Evolutionary conservation across 2,113 vertebrate genomes (phyloP).

Genomic region (Genyomyrus donnyi): DNA sequence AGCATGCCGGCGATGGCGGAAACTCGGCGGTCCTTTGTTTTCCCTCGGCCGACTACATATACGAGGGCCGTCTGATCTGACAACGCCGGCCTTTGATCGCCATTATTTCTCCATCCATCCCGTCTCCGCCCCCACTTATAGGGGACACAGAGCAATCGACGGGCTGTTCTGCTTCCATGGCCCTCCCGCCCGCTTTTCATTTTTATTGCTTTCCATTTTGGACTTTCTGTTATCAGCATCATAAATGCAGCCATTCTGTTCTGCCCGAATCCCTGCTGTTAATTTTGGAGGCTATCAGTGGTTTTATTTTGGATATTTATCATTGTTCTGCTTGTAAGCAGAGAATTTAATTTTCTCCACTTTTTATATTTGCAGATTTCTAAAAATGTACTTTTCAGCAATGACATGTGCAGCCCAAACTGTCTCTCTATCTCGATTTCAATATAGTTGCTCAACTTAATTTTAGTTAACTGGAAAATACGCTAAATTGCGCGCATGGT

Average conservation of each 20-base stretch:
- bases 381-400: not conserved
- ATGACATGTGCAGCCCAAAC: not conserved
- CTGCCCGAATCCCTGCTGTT: not conserved
- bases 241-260: not conserved
- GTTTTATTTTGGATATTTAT: not conserved
- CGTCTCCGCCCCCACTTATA: constrained; percentile 4
- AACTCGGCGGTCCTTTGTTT: not conserved
- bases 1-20: not conserved
- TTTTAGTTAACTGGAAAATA: not conserved
- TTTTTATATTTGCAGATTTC: not conserved
- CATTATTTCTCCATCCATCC: not conserved
- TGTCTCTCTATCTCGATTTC: not conserved
- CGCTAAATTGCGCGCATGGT: not conserved
- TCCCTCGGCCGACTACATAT: not conserved
- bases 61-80: not conserved
- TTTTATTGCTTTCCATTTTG: not conserved
- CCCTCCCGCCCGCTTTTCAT: not conserved
- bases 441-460: not conserved
- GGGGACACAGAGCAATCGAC: not conserved
- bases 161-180: not conserved
- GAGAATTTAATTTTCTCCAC: not conserved
- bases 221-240: not conserved
- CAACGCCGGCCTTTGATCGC: not conserved
- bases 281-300: not conserved
- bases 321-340: not conserved